phyloP scores from a whole-genome alignment of 2,888 invertebrate genomes.

The Pegoplata infirma region DNA sequence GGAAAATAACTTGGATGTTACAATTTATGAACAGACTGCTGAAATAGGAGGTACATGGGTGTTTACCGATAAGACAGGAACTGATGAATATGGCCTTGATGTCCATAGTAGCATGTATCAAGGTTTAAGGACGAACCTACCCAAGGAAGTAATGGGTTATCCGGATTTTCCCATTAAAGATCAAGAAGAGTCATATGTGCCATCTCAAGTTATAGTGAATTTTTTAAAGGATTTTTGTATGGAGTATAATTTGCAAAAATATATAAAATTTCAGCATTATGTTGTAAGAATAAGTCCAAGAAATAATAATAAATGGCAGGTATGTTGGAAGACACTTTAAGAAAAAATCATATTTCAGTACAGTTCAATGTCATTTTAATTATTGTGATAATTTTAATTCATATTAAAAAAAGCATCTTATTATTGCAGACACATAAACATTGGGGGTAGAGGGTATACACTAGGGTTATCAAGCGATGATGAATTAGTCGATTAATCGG shows the following conservation, averaged over 20 bases:
- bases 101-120: conserved; percentile 96
- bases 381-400: no score
- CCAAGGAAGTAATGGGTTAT: conserved; percentile 96
- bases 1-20: conserved; percentile 79
- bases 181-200: conserved; percentile 87
- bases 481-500: no score
- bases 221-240: conserved; percentile 87
- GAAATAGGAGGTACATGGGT: conserved; percentile 95
- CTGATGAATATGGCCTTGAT: conserved; percentile 86
- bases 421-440: no score
- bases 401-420: no score
- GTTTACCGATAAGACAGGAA: conserved; percentile 87
- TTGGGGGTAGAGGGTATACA: no score
- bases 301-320: conserved; percentile 81
- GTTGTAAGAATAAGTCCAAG: conserved; percentile 81
- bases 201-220: conserved; percentile 85
- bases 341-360: no score
- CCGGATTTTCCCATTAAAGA: conserved; percentile 80
- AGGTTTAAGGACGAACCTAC: conserved; percentile 93
- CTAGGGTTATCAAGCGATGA: no score
- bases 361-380: no score
- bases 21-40: conserved; percentile 87
- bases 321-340: conserved; percentile 74
- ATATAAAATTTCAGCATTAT: conserved; percentile 82
- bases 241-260: conserved; percentile 82